phyloP scores from a whole-genome alignment of 2,888 invertebrate species.

The Luperina nickerlii region DNA sequence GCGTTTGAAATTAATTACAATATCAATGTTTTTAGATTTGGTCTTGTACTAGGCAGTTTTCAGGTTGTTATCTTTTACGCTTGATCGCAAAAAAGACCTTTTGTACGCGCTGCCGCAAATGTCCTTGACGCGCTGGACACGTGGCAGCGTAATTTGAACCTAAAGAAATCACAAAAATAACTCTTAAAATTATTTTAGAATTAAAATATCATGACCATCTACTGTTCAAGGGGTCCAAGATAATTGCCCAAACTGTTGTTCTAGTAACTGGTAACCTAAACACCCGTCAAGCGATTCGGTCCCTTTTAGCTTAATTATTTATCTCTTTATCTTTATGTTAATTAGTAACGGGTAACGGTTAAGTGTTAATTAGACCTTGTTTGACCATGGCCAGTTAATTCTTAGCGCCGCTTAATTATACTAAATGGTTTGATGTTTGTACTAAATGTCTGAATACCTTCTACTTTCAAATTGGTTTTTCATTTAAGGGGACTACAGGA shows the following conservation, averaged over 20 bases:
- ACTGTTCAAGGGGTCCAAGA: slow-evolving; percentile 6
- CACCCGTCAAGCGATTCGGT: slow-evolving; percentile 26
- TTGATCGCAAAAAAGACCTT: too few relatives aligned
- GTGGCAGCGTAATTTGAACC: too few relatives aligned
- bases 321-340: slow-evolving; percentile 58
- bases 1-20: slow-evolving; percentile 11
- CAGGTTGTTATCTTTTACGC: background rate
- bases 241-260: slow-evolving; percentile 36
- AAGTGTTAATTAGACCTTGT: slow-evolving; percentile 49
- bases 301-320: slow-evolving; percentile 47
- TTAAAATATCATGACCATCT: background rate
- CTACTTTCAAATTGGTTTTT: background rate
- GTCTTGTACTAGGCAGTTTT: background rate
- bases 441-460: background rate
- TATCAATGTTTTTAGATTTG: slow-evolving; percentile 6
- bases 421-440: slow-evolving; percentile 32
- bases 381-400: slow-evolving; percentile 35
- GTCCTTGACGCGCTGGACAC: too few relatives aligned
- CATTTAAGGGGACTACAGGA: background rate
- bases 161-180: background rate
- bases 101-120: too few relatives aligned
- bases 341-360: slow-evolving; percentile 40
- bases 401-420: slow-evolving; percentile 18
- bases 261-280: slow-evolving; percentile 39
- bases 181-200: too few relatives aligned